phyloP scores from a whole-genome alignment of 2,888 invertebrate species.

The Synergus gifuensis region DNA sequence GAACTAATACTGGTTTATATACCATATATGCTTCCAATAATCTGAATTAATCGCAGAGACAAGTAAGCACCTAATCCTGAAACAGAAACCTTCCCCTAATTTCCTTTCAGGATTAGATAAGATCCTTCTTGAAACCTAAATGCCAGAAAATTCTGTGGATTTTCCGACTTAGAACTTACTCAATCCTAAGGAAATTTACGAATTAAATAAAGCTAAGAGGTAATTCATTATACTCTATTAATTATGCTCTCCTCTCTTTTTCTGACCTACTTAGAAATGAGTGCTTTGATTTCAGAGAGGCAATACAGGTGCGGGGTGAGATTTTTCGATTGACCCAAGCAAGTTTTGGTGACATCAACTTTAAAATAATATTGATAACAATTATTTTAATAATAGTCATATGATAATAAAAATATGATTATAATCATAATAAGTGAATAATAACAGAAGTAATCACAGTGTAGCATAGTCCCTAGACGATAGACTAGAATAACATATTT shows the following conservation, averaged over 20 bases:
- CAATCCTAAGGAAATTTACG: background rate
- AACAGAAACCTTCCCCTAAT: constrained; percentile 75
- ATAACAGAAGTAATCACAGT: constrained; percentile 58
- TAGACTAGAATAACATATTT: constrained; percentile 25
- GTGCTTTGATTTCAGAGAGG: constrained; percentile 26
- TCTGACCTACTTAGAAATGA: constrained; percentile 18
- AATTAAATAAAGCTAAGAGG: background rate
- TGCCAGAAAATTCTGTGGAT: constrained; percentile 3
- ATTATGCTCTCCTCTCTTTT: background rate
- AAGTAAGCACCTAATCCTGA: constrained; percentile 59
- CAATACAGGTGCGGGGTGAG: constrained; percentile 26
- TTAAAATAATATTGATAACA: background rate
- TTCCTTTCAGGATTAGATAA: constrained; percentile 68
- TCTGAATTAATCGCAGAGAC: background rate
- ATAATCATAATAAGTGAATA: background rate
- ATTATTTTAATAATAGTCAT: background rate
- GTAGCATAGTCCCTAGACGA: constrained; percentile 60
- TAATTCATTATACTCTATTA: background rate
- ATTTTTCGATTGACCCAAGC: constrained; percentile 11
- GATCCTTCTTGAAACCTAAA: constrained; percentile 2
- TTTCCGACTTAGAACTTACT: background rate
- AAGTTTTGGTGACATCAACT: background rate
- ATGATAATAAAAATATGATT: background rate
- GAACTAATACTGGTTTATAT: constrained; percentile 17
- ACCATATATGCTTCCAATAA: background rate